A percentile compares a stretch with the other conserved stretches of the same genome.
phyloP scores from a whole-genome alignment of 2,113 vertebrate species.

The Smithornis capensis region DNA sequence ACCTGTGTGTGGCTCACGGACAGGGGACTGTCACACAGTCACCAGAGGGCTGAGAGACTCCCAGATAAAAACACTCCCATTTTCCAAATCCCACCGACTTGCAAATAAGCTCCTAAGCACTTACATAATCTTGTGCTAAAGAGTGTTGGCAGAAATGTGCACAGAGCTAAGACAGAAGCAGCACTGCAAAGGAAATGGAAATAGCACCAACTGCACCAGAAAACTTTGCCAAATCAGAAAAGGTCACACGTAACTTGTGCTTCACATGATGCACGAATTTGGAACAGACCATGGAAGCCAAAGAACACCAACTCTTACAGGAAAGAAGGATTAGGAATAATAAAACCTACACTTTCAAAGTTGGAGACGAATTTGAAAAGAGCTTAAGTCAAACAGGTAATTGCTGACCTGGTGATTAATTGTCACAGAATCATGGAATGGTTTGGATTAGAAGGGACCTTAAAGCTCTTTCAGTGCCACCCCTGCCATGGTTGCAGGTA shows the following conservation, averaged over 20 bases:
- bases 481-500: not conserved
- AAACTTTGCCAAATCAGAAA: constrained; percentile 2
- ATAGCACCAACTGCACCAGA: constrained; percentile 4
- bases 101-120: constrained; percentile 16
- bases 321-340: not conserved
- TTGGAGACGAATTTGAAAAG: not conserved
- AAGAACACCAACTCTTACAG: not conserved
- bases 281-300: not conserved
- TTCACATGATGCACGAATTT: not conserved
- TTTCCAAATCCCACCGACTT: not conserved
- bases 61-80: not conserved
- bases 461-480: not conserved
- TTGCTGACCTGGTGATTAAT: not conserved
- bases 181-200: not conserved
- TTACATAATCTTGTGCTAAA: constrained; percentile 49
- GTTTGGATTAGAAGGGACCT: not conserved
- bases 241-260: not conserved
- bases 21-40: not conserved
- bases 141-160: constrained; percentile 34
- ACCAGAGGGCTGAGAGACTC: not conserved
- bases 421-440: not conserved
- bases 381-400: not conserved
- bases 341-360: not conserved
- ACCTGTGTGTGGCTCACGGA: not conserved
- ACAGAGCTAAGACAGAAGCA: not conserved